phyloP scores from a whole-genome alignment of 2,888 invertebrate genomes.

The Meteorus cinctellus region DNA sequence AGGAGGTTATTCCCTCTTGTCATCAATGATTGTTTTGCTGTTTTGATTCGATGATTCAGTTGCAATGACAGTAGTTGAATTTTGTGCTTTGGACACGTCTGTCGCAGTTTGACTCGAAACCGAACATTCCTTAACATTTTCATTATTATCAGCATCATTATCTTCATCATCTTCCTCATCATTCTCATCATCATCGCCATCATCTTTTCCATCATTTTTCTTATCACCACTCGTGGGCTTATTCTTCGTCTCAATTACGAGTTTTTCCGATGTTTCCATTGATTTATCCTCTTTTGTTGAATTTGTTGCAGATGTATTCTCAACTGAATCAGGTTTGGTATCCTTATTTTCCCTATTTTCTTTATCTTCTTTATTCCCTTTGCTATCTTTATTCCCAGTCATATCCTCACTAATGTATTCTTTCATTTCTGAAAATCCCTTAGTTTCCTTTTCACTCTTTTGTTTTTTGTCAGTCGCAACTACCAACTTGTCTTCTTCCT shows the following conservation, averaged over 20 bases:
- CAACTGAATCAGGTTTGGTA: conserved; percentile 57
- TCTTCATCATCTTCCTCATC: conserved; percentile 47
- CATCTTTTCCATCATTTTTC: conserved; percentile 63
- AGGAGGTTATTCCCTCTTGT: conserved; percentile 68
- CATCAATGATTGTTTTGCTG: conserved; percentile 63
- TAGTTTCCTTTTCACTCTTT: conserved; percentile 44
- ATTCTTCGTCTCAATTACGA: conserved; percentile 56
- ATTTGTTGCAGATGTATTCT: conserved; percentile 61
- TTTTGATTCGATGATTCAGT: conserved; percentile 64
- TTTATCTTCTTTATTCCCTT: conserved; percentile 48
- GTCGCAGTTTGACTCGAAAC: conserved; percentile 70
- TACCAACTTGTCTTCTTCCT: conserved; percentile 49
- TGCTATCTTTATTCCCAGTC: conserved; percentile 58
- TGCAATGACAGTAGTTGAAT: conserved; percentile 55
- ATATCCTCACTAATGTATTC: conserved; percentile 61
- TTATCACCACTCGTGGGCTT: conserved; percentile 60
- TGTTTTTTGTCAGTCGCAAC: conserved; percentile 61
- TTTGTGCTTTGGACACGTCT: conserved; percentile 60
- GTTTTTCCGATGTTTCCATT: conserved; percentile 64
- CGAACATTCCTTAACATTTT: conserved; percentile 67
- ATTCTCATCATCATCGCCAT: conserved; percentile 52
- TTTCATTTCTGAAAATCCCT: conserved; percentile 43
- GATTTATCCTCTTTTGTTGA: conserved; percentile 65
- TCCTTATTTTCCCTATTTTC: conserved; percentile 57
- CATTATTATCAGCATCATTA: conserved; percentile 62